phyloP scores from a whole-genome alignment of 2,113 vertebrate species.

The Capricornis sumatraensis region DNA sequence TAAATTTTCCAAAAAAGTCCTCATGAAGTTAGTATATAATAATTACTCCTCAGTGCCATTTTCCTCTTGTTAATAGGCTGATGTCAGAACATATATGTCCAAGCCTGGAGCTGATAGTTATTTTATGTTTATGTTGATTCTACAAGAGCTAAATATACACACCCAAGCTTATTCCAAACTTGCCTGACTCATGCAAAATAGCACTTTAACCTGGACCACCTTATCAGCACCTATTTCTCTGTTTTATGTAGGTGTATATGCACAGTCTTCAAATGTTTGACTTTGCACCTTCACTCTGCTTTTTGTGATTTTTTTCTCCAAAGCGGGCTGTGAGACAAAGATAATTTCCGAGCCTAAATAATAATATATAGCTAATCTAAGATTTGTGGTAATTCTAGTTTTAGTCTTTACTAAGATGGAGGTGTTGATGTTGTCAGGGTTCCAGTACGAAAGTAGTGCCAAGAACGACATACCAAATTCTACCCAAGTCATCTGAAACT shows the following conservation, averaged over 20 bases:
- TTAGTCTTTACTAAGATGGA: slow-evolving; percentile 7
- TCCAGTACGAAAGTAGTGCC: slow-evolving; percentile 18
- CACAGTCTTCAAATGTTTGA: not conserved
- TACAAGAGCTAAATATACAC: not conserved
- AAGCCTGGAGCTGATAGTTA: not conserved
- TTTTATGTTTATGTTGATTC: not conserved
- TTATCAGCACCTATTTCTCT: not conserved
- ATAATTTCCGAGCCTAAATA: slow-evolving; percentile 24
- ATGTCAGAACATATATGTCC: not conserved
- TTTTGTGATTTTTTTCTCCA: not conserved
- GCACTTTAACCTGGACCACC: not conserved
- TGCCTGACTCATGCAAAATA: not conserved
- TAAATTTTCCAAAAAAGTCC: not conserved
- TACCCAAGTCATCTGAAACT: slow-evolving; percentile 18
- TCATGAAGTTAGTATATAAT: not conserved
- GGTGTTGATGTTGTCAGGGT: slow-evolving; percentile 34
- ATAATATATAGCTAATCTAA: slow-evolving; percentile 47
- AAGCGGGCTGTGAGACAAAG: not conserved
- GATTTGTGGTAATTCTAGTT: not conserved
- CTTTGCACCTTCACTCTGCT: not conserved
- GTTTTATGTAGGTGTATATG: not conserved
- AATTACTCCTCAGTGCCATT: not conserved
- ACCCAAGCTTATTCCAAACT: not conserved
- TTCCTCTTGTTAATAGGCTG: not conserved
- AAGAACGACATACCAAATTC: slow-evolving; percentile 24